Evolutionary conservation across 2,888 invertebrate species (phyloP).

Genomic region (Gasteruption jaculator): DNA sequence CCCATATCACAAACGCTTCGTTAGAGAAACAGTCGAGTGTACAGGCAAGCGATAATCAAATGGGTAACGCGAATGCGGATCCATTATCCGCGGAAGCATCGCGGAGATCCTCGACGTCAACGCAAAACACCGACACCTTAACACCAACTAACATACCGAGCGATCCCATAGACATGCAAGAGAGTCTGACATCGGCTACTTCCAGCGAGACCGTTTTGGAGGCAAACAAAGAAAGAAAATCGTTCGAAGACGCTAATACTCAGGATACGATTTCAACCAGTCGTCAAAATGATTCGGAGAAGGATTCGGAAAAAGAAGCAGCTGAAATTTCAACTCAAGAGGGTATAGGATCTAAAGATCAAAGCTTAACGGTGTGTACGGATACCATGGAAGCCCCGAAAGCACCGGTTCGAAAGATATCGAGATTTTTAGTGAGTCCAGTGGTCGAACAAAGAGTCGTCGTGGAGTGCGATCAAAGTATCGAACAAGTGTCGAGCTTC

Average conservation of each 20-base stretch:
- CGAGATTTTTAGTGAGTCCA: slow-evolving; percentile 77
- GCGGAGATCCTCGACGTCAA: slow-evolving; percentile 46
- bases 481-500: no score
- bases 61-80: slow-evolving; percentile 24
- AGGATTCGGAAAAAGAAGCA: no score
- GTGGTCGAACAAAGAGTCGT: slow-evolving; percentile 60
- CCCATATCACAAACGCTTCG: slow-evolving; percentile 42
- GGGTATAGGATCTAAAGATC: no score
- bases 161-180: slow-evolving; percentile 38
- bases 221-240: no score
- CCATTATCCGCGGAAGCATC: slow-evolving; percentile 42
- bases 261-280: no score
- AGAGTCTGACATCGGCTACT: slow-evolving; percentile 28
- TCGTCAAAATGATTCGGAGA: no score
- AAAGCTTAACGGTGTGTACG: no score
- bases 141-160: slow-evolving; percentile 43
- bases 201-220: slow-evolving; percentile 31
- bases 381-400: slow-evolving; percentile 13
- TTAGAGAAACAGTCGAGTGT: slow-evolving; percentile 33
- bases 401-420: slow-evolving; percentile 66
- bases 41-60: slow-evolving; percentile 32
- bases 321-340: slow-evolving; percentile 6
- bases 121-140: slow-evolving; percentile 46
- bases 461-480: no score
- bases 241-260: no score